These are phyloP conservation scores for Auanema freiburgensis DNA, from an alignment of 2,888 invertebrate genomes.

Conservation along the genomic window DNA sequence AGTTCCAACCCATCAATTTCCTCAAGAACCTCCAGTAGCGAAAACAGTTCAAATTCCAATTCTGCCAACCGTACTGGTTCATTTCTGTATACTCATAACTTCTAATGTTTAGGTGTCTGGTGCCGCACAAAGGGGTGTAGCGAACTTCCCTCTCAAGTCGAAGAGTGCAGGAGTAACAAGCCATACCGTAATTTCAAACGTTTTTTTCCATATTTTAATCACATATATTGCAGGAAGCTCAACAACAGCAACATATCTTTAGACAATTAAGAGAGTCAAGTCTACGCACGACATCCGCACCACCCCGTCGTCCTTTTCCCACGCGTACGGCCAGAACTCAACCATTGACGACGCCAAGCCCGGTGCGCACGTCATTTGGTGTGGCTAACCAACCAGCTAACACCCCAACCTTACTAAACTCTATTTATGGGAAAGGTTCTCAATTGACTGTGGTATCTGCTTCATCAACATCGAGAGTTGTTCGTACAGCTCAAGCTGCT, in stretches of 20 bases:
- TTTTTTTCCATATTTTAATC: no score
- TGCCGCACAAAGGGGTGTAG: no score
- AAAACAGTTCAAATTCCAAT: no score
- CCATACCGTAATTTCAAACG: no score
- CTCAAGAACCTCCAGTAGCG: no score
- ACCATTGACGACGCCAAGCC: constrained; percentile 21
- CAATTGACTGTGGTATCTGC: neutral
- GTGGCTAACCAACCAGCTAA: constrained; percentile 18
- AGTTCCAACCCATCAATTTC: no score
- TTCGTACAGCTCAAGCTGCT: neutral
- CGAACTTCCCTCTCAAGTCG: no score
- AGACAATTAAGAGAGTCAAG: neutral
- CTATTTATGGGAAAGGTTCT: no score
- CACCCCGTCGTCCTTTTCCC: constrained; percentile 11
- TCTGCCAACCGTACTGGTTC: no score
- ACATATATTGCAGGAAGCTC: neutral
- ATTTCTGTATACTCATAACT: no score
- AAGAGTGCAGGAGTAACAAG: no score
- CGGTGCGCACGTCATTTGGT: constrained; percentile 17
- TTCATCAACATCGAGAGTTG: neutral
- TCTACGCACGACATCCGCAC: constrained; percentile 5
- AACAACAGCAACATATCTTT: constrained; percentile 6
- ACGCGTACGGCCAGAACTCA: constrained; percentile 21
- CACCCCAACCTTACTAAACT: constrained; percentile 3
- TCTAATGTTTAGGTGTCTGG: no score